A percentile compares a stretch with the other conserved stretches of the same genome.
Conservation (phyloP, 1,140 invertebrate species). For the Colletes latitarsis region DNA sequence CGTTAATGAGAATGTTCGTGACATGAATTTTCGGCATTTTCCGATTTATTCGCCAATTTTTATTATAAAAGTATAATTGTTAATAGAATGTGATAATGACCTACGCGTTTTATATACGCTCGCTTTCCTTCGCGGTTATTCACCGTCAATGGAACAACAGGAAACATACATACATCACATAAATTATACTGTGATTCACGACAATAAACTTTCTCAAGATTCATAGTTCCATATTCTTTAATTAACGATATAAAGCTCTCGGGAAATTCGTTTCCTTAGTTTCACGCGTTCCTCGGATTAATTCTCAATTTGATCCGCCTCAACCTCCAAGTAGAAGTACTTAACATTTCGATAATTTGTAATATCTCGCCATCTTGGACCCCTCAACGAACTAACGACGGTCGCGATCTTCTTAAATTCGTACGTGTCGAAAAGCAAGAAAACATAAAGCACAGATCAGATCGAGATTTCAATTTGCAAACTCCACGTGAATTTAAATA, state of each 20-base stretch:
- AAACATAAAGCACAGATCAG: not conserved
- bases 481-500: too few relatives aligned
- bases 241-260: too few relatives aligned
- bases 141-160: not conserved
- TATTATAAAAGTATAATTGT: conserved; percentile 25
- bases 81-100: not conserved
- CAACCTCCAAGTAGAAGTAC: too few relatives aligned
- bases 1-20: not conserved
- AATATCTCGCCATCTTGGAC: too few relatives aligned
- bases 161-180: not conserved
- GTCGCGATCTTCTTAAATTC: not conserved
- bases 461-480: not conserved
- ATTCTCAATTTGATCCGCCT: too few relatives aligned
- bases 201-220: not conserved
- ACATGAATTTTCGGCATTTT: not conserved
- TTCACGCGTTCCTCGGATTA: not conserved
- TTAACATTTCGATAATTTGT: too few relatives aligned
- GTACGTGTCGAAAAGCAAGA: not conserved
- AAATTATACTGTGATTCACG: not conserved
- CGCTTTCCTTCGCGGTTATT: not conserved
- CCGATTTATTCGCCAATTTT: conserved; percentile 15
- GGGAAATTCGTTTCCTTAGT: not conserved
- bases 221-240: not conserved
- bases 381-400: not conserved
- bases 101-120: not conserved